These are phyloP conservation scores for Metopia argyrocephala DNA, from an alignment of 2,888 invertebrate genomes.

Conservation along the genomic window DNA sequence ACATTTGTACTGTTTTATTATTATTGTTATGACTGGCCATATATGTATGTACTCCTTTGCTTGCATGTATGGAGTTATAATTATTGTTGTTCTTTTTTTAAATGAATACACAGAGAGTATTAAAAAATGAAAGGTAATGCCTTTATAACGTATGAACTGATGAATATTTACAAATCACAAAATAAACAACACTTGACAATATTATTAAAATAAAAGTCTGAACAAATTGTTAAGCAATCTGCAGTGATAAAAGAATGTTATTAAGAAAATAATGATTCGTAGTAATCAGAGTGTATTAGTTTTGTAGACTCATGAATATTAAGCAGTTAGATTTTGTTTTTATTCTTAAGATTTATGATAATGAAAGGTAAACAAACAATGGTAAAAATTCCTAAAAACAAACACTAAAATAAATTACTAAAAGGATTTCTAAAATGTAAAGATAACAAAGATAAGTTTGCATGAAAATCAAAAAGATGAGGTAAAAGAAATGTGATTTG, in stretches of 20 bases:
- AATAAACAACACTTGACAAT: slow-evolving; percentile 61
- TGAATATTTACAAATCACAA: slow-evolving; percentile 49
- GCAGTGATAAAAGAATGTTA: background rate
- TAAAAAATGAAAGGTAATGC: slow-evolving; percentile 10
- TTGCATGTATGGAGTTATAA: too few species aligned
- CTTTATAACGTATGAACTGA: too few species aligned
- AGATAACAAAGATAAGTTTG: too few species aligned
- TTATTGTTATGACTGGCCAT: background rate
- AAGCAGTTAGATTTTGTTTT: slow-evolving; percentile 17
- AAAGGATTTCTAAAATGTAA: too few species aligned
- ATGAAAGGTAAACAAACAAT: slow-evolving; percentile 50
- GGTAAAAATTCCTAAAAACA: slow-evolving; percentile 6
- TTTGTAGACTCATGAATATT: slow-evolving; percentile 41
- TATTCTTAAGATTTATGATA: slow-evolving; percentile 57
- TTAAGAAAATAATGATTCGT: background rate
- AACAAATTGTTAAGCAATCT: background rate
- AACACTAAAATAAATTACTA: background rate
- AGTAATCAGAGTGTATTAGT: background rate
- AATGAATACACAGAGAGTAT: background rate
- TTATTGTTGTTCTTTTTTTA: slow-evolving; percentile 11
- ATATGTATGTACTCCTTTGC: background rate
- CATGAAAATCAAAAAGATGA: too few species aligned
- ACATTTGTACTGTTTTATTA: background rate
- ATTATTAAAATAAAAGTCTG: slow-evolving; percentile 13
- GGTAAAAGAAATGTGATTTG: too few species aligned